These are phyloP conservation scores for Rhyacichthys aspro DNA, from an alignment of 2,797 vertebrate genomes.

Conservation along the genomic window DNA sequence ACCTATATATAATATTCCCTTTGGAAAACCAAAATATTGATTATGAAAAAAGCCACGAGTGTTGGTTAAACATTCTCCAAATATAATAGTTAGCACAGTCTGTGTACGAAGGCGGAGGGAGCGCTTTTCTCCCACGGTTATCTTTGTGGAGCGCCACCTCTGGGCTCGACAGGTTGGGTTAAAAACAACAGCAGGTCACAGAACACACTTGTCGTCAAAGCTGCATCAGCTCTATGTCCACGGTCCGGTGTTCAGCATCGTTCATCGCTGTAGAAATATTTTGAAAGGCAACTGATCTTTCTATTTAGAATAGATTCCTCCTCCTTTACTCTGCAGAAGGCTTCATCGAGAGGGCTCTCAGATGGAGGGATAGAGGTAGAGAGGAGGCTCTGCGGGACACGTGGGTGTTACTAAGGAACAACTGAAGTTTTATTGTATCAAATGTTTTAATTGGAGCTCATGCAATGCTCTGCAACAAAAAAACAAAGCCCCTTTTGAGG, in stretches of 20 bases:
- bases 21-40: constrained; percentile 81
- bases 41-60: constrained; percentile 89
- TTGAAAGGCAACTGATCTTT: constrained; percentile 85
- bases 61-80: constrained; percentile 88
- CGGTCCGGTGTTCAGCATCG: constrained; percentile 62
- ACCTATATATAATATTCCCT: constrained; percentile 78
- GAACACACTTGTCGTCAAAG: constrained; percentile 55
- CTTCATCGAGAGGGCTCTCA: constrained; percentile 50
- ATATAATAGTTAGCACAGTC: constrained; percentile 83
- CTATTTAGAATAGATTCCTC: constrained; percentile 72
- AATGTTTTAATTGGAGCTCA: constrained; percentile 52
- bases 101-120: constrained; percentile 73
- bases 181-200: constrained; percentile 73
- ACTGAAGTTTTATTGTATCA: constrained; percentile 56
- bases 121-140: constrained; percentile 60
- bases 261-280: constrained; percentile 78
- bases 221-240: constrained; percentile 57
- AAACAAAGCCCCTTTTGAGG: constrained; percentile 41
- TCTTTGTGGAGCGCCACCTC: constrained; percentile 57
- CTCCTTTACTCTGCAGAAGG: constrained; percentile 69
- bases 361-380: constrained; percentile 59
- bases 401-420: constrained; percentile 54
- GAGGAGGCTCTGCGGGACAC: constrained; percentile 46
- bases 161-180: constrained; percentile 67
- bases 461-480: constrained; percentile 50